Percentiles rank a stretch among this genome's conserved stretches.
These are phyloP conservation scores for Coregonus suidteri DNA, from an alignment of 2,797 vertebrate species.

Conservation along the genomic window DNA sequence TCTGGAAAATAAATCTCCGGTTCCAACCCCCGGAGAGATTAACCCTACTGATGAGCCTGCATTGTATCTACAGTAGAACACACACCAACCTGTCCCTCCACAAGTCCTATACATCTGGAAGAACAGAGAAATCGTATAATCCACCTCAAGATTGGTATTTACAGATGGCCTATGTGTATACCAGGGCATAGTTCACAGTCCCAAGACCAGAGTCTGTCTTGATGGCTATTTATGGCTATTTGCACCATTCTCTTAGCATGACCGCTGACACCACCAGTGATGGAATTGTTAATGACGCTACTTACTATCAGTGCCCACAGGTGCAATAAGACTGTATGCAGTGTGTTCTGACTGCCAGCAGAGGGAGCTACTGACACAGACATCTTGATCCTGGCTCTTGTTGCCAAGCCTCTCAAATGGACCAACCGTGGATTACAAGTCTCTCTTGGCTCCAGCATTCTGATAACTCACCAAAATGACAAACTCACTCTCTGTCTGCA, in stretches of 20 bases:
- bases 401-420: slow-evolving; percentile 30
- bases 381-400: slow-evolving; percentile 29
- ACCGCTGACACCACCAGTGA: neutral
- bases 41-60: slow-evolving; percentile 37
- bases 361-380: slow-evolving; percentile 33
- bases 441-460: slow-evolving; percentile 32
- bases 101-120: neutral
- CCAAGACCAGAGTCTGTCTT: neutral
- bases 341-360: slow-evolving; percentile 11
- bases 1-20: slow-evolving; percentile 43
- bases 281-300: neutral
- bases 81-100: neutral
- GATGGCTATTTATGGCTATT: neutral
- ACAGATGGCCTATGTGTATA: neutral
- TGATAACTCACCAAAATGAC: slow-evolving; percentile 40
- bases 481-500: slow-evolving; percentile 29
- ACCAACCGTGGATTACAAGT: slow-evolving; percentile 46
- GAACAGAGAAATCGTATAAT: slow-evolving; percentile 14
- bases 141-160: slow-evolving; percentile 12
- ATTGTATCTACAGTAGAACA: slow-evolving; percentile 14
- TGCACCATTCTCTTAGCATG: slow-evolving; percentile 1
- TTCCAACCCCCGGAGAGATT: slow-evolving; percentile 52
- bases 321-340: neutral
- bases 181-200: neutral
- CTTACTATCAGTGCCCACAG: neutral